phyloP scores from a whole-genome alignment of 37 sponge, comb jelly and placozoan genomes.

The Eunapius fragilis region DNA sequence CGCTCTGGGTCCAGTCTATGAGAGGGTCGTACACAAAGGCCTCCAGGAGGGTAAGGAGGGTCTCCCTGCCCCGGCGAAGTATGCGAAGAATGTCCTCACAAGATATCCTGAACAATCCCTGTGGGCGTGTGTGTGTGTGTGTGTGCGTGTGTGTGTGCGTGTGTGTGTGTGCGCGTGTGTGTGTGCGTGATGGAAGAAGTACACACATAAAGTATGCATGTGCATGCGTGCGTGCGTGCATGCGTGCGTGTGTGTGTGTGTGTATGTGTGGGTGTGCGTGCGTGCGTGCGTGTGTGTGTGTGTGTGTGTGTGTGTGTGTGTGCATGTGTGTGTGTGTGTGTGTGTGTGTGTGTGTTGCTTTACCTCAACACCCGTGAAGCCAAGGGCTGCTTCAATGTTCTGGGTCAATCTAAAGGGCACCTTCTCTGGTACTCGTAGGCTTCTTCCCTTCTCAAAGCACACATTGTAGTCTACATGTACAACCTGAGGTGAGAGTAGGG shows the following conservation, averaged over 20 bases:
- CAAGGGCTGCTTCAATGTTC: constrained; percentile 91
- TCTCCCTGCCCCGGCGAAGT: constrained; percentile 86
- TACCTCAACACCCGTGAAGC: constrained; percentile 95
- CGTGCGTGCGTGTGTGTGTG: too few relatives aligned
- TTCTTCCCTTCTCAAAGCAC: constrained; percentile 98
- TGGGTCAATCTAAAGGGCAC: constrained; percentile 98
- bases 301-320: too few relatives aligned
- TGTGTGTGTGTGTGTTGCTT: not conserved
- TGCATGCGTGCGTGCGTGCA: too few relatives aligned
- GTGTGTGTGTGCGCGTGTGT: too few relatives aligned
- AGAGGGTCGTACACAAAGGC: constrained; percentile 98
- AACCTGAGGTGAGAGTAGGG: constrained; percentile 30
- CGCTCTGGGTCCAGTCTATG: constrained; percentile 96
- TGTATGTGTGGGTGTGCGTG: too few relatives aligned
- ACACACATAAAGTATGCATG: too few relatives aligned
- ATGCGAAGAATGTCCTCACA: constrained; percentile 92
- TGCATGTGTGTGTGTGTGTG: too few relatives aligned
- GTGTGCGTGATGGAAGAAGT: too few relatives aligned
- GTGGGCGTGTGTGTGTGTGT: not conserved
- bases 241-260: too few relatives aligned
- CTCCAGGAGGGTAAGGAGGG: constrained; percentile 90
- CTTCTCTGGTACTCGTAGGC: constrained; percentile 95
- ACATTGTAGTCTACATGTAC: constrained; percentile 99
- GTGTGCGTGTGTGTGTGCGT: too few relatives aligned
- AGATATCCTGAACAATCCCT: constrained; percentile 93